These are phyloP conservation scores for Epinephelus lanceolatus DNA, from an alignment of 2,113 vertebrate genomes.

Conservation along the genomic window DNA sequence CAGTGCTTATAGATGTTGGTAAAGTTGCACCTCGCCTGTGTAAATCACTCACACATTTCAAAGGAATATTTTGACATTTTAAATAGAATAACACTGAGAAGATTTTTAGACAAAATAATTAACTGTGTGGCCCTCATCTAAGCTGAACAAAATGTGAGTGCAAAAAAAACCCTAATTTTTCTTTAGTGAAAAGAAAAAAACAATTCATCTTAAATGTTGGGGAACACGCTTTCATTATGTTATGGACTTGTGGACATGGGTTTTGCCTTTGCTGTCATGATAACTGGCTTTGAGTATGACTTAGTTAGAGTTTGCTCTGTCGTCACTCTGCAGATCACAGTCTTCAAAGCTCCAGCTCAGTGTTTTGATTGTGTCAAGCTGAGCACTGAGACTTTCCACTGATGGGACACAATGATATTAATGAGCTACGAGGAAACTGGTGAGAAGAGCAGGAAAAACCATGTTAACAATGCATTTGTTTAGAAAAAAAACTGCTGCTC, in stretches of 20 bases:
- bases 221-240: neutral
- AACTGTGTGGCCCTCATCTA: neutral
- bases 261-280: neutral
- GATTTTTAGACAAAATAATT: neutral
- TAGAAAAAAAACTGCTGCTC: neutral
- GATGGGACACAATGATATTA: constrained; percentile 2
- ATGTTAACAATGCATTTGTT: constrained; percentile 26
- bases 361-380: neutral
- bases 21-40: neutral
- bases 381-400: neutral
- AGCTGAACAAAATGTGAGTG: neutral
- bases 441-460: neutral
- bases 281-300: neutral
- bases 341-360: neutral
- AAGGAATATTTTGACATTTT: neutral
- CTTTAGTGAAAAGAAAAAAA: too few relatives aligned
- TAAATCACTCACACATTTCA: neutral
- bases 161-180: neutral
- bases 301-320: neutral
- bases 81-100: too few relatives aligned
- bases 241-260: neutral
- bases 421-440: constrained; percentile 13
- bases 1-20: too few relatives aligned
- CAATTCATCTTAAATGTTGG: neutral
- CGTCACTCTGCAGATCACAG: neutral